A percentile compares a stretch with the other conserved stretches of the same genome.
These are phyloP conservation scores for Notechis scutatus DNA, from an alignment of 2,113 vertebrate species.

Conservation along the genomic window DNA sequence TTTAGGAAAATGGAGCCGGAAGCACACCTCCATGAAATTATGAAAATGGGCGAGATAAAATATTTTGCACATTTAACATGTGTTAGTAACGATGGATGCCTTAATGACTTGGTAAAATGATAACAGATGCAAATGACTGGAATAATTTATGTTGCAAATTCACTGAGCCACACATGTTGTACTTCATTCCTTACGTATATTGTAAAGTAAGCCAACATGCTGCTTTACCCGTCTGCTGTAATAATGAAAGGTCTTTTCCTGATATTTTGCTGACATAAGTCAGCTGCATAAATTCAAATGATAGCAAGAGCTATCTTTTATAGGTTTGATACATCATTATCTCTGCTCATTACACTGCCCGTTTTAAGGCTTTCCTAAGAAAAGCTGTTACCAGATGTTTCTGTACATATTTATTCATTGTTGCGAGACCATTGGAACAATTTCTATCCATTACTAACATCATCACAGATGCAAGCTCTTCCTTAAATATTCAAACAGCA, in stretches of 20 bases:
- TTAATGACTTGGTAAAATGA: conserved; percentile 27
- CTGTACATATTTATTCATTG: conserved; percentile 22
- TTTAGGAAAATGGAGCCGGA: neutral
- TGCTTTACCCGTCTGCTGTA: conserved; percentile 40
- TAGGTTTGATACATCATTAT: conserved; percentile 52
- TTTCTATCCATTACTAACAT: neutral
- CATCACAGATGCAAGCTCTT: neutral
- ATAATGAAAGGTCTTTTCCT: conserved; percentile 53
- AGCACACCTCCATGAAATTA: no score
- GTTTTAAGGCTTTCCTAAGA: conserved; percentile 1
- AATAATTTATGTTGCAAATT: conserved; percentile 40
- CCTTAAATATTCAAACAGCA: neutral
- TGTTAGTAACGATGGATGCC: neutral
- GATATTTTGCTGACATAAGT: conserved; percentile 62
- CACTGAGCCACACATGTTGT: conserved; percentile 42
- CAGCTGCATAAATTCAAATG: conserved; percentile 40
- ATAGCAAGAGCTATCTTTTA: conserved; percentile 37
- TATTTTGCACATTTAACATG: neutral
- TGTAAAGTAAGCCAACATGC: conserved; percentile 46
- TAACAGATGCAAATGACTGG: conserved; percentile 35
- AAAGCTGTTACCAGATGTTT: conserved; percentile 49
- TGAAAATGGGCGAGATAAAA: neutral
- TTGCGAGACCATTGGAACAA: neutral
- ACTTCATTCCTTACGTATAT: conserved; percentile 30
- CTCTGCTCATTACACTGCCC: conserved; percentile 36